These are phyloP conservation scores for Tamias sibiricus DNA, from an alignment of 2,113 vertebrate species.

Conservation along the genomic window DNA sequence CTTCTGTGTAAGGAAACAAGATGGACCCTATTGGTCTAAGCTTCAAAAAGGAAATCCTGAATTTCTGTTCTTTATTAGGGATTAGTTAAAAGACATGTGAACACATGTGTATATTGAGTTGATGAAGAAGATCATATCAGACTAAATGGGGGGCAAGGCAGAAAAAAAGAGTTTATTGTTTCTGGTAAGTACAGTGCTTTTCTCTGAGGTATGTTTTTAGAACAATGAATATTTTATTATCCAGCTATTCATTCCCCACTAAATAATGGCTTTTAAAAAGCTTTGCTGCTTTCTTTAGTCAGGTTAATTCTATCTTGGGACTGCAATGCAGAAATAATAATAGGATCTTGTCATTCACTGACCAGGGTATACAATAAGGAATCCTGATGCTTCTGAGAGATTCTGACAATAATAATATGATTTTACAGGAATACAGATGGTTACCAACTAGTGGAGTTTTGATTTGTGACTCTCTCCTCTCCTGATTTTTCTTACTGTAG, in stretches of 20 bases:
- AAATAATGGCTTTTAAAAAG: conserved; percentile 63
- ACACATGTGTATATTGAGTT: neutral
- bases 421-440: neutral
- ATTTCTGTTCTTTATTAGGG: neutral
- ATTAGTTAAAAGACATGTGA: neutral
- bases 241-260: conserved; percentile 35
- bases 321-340: conserved; percentile 27
- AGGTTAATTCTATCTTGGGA: conserved; percentile 23
- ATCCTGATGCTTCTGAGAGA: neutral
- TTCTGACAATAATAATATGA: neutral
- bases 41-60: neutral
- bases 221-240: conserved; percentile 66
- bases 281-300: conserved; percentile 42
- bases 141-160: neutral
- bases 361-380: neutral
- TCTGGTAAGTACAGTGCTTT: conserved; percentile 48
- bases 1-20: neutral
- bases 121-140: neutral
- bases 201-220: conserved; percentile 26
- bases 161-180: neutral
- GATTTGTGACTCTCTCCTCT: neutral
- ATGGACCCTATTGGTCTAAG: fast-evolving
- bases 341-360: neutral
- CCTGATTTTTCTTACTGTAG: neutral
- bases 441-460: neutral